A percentile compares a stretch with the other conserved stretches of the same genome.
Conservation (phyloP, 2,797 vertebrate species). For the Champsocephalus gunnari region DNA sequence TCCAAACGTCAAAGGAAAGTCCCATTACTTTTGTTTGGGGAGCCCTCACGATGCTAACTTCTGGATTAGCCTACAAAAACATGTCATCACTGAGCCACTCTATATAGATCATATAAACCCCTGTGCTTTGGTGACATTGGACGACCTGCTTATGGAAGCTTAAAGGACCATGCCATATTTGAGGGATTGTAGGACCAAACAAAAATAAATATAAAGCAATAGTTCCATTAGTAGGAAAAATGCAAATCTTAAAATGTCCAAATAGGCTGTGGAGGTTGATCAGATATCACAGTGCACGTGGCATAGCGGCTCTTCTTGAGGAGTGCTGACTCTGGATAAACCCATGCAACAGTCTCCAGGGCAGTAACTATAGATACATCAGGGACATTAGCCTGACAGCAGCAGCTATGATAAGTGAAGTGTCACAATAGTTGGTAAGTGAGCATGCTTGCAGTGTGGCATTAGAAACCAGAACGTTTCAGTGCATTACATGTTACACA, state of each 20-base stretch:
- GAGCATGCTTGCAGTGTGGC: not conserved
- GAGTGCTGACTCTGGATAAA: conserved; percentile 44
- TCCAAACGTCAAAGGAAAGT: too few relatives aligned
- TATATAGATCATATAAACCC: not conserved
- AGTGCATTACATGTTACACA: not conserved
- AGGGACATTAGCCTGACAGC: conserved; percentile 38
- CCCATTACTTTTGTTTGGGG: too few relatives aligned
- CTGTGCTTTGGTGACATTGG: conserved; percentile 11
- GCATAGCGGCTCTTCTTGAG: conserved; percentile 41
- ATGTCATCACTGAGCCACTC: conserved; percentile 14
- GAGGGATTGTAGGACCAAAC: not conserved
- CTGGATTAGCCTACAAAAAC: too few relatives aligned
- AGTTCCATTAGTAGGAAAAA: not conserved
- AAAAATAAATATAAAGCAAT: not conserved
- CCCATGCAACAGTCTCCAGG: conserved; percentile 53
- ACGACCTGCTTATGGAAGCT: not conserved
- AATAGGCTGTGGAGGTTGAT: conserved; percentile 2
- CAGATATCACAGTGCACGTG: conserved; percentile 25
- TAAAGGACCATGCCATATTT: not conserved
- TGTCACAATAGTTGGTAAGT: conserved; percentile 22
- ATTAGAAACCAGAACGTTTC: not conserved
- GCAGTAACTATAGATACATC: conserved; percentile 68
- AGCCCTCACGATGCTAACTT: too few relatives aligned
- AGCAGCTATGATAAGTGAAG: conserved; percentile 25
- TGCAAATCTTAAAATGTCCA: not conserved